Percentiles rank a stretch among this genome's conserved stretches.
Conservation (phyloP, 37 sponge, comb jelly and placozoan species). For the Theonella swinhoei region DNA sequence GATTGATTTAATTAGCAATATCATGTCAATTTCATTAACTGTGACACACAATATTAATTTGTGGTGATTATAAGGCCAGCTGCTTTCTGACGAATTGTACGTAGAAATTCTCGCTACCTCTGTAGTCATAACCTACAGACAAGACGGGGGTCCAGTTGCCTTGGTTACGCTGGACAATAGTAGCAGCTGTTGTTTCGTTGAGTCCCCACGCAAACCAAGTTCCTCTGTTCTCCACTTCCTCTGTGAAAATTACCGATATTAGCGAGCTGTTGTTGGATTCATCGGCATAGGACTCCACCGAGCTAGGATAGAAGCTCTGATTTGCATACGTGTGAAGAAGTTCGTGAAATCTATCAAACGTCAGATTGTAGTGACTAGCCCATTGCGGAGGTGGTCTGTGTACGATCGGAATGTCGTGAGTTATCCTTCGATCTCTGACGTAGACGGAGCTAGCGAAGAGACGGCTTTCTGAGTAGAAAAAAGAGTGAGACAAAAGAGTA, state of each 20-base stretch:
- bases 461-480: not conserved
- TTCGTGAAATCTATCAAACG: conserved; percentile 32
- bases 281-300: conserved; percentile 11
- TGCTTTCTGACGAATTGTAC: not conserved
- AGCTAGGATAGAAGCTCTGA: conserved; percentile 4
- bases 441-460: conserved; percentile 29
- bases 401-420: conserved; percentile 36
- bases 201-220: conserved; percentile 53
- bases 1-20: too few species aligned
- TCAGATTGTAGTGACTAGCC: conserved; percentile 10
- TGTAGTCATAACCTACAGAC: not conserved
- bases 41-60: too few species aligned
- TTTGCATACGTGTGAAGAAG: not conserved
- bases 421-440: conserved; percentile 27
- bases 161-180: not conserved
- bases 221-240: not conserved
- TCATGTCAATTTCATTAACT: too few species aligned
- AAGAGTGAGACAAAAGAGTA: conserved; percentile 42
- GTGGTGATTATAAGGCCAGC: too few species aligned
- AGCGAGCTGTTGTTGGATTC: not conserved
- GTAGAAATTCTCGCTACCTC: not conserved
- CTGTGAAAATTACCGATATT: conserved; percentile 22
- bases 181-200: not conserved
- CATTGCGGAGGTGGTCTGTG: not conserved
- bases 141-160: not conserved